Base-by-base conservation (phyloP, 2,797 vertebrate species). In the Microcaecilia unicolor region DNA sequence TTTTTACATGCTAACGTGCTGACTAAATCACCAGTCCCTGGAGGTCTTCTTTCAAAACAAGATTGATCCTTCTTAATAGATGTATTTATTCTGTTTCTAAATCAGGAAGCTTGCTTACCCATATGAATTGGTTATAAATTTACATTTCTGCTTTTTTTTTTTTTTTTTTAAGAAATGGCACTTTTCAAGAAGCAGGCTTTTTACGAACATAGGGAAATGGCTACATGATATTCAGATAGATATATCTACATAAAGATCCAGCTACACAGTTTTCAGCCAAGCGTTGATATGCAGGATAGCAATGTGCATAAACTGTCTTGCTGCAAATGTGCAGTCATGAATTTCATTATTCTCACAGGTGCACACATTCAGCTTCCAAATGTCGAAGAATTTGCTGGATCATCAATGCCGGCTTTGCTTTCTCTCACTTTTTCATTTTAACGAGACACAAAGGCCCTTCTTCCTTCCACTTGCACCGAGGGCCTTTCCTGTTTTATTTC, bases 91-190 rank as follows among this genome's bases (percentile, higher is more conserved):
- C 10, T 0, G 4, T 28, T 37, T 39, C 0, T 0, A 33, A 37
- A 22, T 36, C 51, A 22, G 10, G 27, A 4, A 29, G 9, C 19
- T 18, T 19, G 8, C 19, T 19, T 19, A 2, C 0, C 20, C 11
- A 22, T 11, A n/a, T 10, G 22, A 10, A 22, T 22, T 22, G 10
- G 22, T 22, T 7, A 6, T 22, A 22, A 22, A 22, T n/a, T n/a
- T n/a, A n/a, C n/a, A n/a, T n/a, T n/a, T n/a, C 6, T 7, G 4
- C n/a, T n/a, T n/a, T 15, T 0, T 0, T 16, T 19, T 24, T 3
- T 0, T 17, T 1, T 7, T 33, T 35, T 44, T 21, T 18, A 7
- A 25, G 25, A 29, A 9, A 29, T 46, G 27, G 11, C 22, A 4
- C 12, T 54, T 41, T 11, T 20, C 17, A 3, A n/a, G 8, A 19